Evolutionary conservation across 2,113 vertebrate genomes (phyloP).

Genomic region (Laticauda colubrina): DNA sequence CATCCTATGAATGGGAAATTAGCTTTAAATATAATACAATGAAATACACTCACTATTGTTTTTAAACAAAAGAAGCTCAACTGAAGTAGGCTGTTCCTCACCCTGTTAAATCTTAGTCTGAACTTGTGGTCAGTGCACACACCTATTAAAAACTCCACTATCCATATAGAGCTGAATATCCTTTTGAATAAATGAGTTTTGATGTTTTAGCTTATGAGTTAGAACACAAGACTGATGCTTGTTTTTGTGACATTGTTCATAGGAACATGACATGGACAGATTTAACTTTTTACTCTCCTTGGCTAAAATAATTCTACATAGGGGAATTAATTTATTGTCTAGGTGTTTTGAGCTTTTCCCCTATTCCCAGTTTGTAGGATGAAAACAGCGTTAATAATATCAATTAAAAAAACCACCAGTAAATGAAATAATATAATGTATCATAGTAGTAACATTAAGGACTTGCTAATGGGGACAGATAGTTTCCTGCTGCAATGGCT

Average conservation of each 20-base stretch:
- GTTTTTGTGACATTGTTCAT: background rate
- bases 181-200: background rate
- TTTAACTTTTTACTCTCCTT: background rate
- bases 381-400: constrained; percentile 34
- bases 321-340: constrained; percentile 38
- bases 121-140: background rate
- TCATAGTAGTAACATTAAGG: constrained; percentile 40
- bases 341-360: constrained; percentile 8
- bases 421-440: constrained; percentile 45
- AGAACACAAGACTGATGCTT: background rate
- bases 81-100: background rate
- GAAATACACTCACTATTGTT: background rate
- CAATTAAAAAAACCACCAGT: constrained; percentile 38
- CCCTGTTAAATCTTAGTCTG: background rate
- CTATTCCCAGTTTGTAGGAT: background rate
- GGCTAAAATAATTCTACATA: constrained; percentile 40
- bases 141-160: background rate
- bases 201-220: background rate
- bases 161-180: background rate
- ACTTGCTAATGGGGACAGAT: background rate
- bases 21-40: background rate
- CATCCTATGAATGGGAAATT: background rate
- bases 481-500: constrained; percentile 22
- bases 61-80: background rate
- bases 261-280: background rate